Conservation (phyloP, 30 jellyfish, hydroid and myxozoan species). For the Cassiopea andromeda region DNA sequence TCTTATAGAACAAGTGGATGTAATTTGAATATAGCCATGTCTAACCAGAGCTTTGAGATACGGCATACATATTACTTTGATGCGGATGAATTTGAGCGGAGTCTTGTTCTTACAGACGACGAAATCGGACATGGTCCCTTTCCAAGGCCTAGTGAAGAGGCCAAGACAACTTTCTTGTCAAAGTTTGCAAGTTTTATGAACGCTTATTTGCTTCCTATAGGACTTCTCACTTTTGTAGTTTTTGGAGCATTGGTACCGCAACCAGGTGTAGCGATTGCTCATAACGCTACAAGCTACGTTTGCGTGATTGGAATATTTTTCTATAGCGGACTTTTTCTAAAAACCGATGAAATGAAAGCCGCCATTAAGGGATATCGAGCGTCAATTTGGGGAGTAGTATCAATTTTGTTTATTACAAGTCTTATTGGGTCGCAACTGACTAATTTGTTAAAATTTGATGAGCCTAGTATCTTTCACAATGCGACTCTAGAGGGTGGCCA, state of each 20-base stretch:
- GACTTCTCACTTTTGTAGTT: slow-evolving; percentile 69
- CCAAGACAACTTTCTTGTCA: slow-evolving; percentile 57
- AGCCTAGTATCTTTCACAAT: slow-evolving; percentile 27
- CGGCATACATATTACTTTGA: slow-evolving; percentile 64
- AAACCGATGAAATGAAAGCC: slow-evolving; percentile 86
- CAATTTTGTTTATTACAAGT: slow-evolving; percentile 77
- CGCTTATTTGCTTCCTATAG: slow-evolving; percentile 81
- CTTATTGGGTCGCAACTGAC: slow-evolving; percentile 81
- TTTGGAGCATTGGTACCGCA: slow-evolving; percentile 91
- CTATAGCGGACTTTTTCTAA: slow-evolving; percentile 86
- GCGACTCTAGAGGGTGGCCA: slow-evolving; percentile 47
- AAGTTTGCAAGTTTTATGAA: slow-evolving; percentile 35
- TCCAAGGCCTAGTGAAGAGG: slow-evolving; percentile 21
- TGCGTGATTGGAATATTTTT: slow-evolving; percentile 86
- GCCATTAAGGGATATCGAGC: slow-evolving; percentile 91
- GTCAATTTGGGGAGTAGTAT: slow-evolving; percentile 75
- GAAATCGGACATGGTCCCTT: slow-evolving; percentile 63
- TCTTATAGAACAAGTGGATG: no score
- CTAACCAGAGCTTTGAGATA: slow-evolving; percentile 39
- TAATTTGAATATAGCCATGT: not conserved
- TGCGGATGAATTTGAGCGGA: slow-evolving; percentile 56
- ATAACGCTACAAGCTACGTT: slow-evolving; percentile 75
- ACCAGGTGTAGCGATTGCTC: slow-evolving; percentile 83
- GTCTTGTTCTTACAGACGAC: slow-evolving; percentile 65
- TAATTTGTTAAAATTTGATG: slow-evolving; percentile 61